Percentiles rank a stretch among this genome's conserved stretches.
phyloP scores from a whole-genome alignment of 2,888 invertebrate species.

The Tetramorium bicarinatum region DNA sequence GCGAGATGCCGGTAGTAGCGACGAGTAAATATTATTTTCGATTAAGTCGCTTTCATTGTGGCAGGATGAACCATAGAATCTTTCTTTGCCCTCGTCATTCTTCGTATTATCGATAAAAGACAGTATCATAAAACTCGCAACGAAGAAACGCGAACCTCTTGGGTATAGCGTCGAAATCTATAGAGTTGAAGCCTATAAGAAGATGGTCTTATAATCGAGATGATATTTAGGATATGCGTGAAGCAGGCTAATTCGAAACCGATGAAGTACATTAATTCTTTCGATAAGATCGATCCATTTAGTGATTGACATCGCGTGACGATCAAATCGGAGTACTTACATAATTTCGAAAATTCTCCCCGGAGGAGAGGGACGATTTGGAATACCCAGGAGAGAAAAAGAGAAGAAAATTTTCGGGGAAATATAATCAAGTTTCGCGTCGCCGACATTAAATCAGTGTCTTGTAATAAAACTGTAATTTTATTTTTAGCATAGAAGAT shows the following conservation, averaged over 20 bases:
- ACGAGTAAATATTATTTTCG: slow-evolving; percentile 18
- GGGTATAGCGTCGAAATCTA: slow-evolving; percentile 59
- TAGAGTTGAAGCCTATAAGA: slow-evolving; percentile 22
- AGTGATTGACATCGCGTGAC: slow-evolving; percentile 81
- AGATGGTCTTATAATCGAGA: slow-evolving; percentile 65
- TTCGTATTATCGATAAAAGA: not conserved
- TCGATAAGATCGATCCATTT: slow-evolving; percentile 75
- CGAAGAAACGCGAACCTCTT: slow-evolving; percentile 66
- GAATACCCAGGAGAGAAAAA: slow-evolving; percentile 55
- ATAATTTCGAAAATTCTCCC: slow-evolving; percentile 69
- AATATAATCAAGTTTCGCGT: slow-evolving; percentile 27
- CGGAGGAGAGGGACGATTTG: slow-evolving; percentile 61
- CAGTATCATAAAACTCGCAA: slow-evolving; percentile 13
- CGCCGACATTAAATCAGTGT: not conserved
- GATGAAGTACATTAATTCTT: slow-evolving; percentile 67
- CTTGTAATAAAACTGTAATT: not conserved
- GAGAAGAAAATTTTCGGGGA: slow-evolving; percentile 27
- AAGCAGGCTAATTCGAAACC: slow-evolving; percentile 39
- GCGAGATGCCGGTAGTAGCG: not conserved
- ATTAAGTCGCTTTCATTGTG: not conserved
- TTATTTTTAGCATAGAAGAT: not conserved
- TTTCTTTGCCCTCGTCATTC: not conserved
- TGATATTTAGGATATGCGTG: slow-evolving; percentile 47
- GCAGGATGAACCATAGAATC: not conserved
- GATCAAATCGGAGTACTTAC: slow-evolving; percentile 62